These are phyloP conservation scores for Caradrina kadenii DNA, from an alignment of 2,888 invertebrate genomes.

Conservation along the genomic window DNA sequence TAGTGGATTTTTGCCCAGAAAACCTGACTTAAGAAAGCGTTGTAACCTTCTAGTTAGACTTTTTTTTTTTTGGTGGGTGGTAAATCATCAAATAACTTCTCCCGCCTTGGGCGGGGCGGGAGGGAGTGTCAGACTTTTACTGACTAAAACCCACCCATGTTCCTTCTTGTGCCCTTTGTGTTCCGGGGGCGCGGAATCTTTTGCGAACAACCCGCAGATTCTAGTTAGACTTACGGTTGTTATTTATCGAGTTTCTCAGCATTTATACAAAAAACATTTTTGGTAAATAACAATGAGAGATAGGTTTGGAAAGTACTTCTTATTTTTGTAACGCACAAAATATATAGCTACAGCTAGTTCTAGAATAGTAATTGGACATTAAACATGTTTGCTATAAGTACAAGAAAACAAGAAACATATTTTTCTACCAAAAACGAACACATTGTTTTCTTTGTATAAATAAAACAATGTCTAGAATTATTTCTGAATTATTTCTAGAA, in stretches of 20 bases:
- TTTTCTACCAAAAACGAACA: constrained; percentile 18
- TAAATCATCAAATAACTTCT: too few species aligned
- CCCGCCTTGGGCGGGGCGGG: too few species aligned
- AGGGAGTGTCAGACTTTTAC: too few species aligned
- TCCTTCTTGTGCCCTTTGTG: too few species aligned
- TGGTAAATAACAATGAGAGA: not conserved
- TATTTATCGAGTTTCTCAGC: not conserved
- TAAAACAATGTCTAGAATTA: not conserved
- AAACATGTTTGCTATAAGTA: constrained; percentile 18
- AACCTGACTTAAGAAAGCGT: too few species aligned
- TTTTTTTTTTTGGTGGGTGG: too few species aligned
- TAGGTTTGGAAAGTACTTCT: not conserved
- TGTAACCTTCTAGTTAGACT: too few species aligned
- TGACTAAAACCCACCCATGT: too few species aligned
- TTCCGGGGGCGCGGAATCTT: too few species aligned
- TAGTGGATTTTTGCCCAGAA: too few species aligned
- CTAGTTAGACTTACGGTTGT: not conserved
- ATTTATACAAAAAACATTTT: not conserved
- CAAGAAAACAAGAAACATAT: constrained; percentile 1
- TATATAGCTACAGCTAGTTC: constrained; percentile 1
- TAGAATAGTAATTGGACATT: constrained; percentile 29
- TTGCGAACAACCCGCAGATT: too few species aligned
- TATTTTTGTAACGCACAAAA: constrained; percentile 4
- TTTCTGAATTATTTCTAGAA: too few species aligned
- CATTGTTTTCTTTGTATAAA: not conserved